Percentiles rank a stretch among this genome's conserved stretches.
Conservation (phyloP, 2,797 vertebrate species). For the Myripristis murdjan region DNA sequence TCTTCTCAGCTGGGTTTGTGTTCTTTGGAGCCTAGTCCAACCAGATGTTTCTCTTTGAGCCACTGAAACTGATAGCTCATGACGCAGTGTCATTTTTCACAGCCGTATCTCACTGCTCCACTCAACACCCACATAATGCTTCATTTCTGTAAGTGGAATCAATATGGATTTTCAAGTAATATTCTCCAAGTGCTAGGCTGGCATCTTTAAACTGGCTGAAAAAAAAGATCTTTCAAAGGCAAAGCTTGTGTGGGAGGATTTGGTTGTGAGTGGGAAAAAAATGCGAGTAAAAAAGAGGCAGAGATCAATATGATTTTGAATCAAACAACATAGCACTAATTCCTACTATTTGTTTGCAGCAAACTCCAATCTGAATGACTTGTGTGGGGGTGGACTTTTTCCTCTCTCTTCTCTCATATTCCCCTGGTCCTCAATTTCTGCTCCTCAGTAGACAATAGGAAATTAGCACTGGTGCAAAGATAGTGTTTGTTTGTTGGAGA, state of each 20-base stretch:
- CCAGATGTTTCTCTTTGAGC: conserved; percentile 90
- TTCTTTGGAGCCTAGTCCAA: conserved; percentile 83
- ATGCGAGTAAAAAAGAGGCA: conserved; percentile 64
- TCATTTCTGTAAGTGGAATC: conserved; percentile 81
- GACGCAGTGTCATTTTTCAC: conserved; percentile 84
- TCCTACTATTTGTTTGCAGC: conserved; percentile 67
- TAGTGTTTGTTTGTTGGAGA: conserved; percentile 35
- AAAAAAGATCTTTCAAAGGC: conserved; percentile 73
- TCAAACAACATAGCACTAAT: conserved; percentile 75
- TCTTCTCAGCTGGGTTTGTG: conserved; percentile 81
- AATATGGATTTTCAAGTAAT: conserved; percentile 80
- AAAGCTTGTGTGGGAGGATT: conserved; percentile 76
- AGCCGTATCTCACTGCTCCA: conserved; percentile 68
- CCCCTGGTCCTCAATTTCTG: conserved; percentile 20
- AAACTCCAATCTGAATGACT: conserved; percentile 60
- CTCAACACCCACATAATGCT: conserved; percentile 84
- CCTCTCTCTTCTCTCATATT: conserved; percentile 40
- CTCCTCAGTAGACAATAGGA: conserved; percentile 31
- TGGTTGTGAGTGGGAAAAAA: conserved; percentile 69
- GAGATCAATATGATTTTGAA: conserved; percentile 79
- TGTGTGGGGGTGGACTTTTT: conserved; percentile 36
- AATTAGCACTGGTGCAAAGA: conserved; percentile 24
- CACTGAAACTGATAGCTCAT: conserved; percentile 86
- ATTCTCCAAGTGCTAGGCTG: conserved; percentile 64
- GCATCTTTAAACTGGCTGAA: conserved; percentile 70